Evolutionary conservation across 2,888 invertebrate species (phyloP), one percentile per base, ranked within the genome.

Genomic region (Dysmachus trigonus): DNA sequence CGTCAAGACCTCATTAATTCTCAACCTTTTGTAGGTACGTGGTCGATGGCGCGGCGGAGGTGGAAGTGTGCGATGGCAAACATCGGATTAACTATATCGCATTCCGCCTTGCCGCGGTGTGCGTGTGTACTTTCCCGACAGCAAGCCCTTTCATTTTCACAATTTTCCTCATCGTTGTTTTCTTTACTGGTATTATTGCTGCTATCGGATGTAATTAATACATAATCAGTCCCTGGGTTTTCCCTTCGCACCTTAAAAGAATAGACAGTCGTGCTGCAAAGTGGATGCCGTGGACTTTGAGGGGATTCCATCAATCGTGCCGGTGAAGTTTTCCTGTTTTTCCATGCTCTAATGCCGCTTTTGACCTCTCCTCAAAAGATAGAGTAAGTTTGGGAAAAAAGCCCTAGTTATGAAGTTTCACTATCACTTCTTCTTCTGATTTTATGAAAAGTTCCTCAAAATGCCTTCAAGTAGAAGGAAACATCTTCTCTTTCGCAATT

Each of bases 171-270:
- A 22, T 6, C 38, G 5, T 8, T 22, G 33, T 22, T 62, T 62
- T 62, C 62, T 76, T 10, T 38, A 5, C 10, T 27, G 33, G n/a
- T 22, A 38, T 22, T 38, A 35, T 30, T 73, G 73, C 18, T 18
- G 76, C 38, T 76, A 76, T 76, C 76, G 38, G 76, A 38, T 76
- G 33, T 76, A 76, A 76, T 76, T 76, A 76, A 76, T 76, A 18
- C 76, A 76, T 76, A 38, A 76, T 41, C 38, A 38, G 38, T 76
- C 76, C 33, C n/a, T 38, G 22, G 22, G 18, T 76, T 76, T 35
- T 41, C 31, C 62, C 62, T 62, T 62, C 62, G 13, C 62, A 62
- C 62, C 62, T 62, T 13, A n/a, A 62, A 62, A 62, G 10, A 62
- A 27, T 27, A 62, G 27, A 62, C 62, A 62, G 27, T 8, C 18